phyloP scores from a whole-genome alignment of 92 coral and sea anemone genomes.

The Porites lobata region DNA sequence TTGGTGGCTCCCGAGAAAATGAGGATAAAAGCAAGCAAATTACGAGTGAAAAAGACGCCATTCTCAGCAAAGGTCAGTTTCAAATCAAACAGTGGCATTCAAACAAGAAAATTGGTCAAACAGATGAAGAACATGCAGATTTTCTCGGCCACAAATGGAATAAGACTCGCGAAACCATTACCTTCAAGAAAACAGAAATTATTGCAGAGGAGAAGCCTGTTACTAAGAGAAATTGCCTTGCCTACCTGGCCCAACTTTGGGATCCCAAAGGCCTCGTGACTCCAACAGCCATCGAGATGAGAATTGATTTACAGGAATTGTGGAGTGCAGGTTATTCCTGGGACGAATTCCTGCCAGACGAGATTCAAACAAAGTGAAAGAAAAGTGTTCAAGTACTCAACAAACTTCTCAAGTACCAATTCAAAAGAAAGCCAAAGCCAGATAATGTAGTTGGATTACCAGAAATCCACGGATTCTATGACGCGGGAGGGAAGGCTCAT shows the following conservation, averaged over 20 bases:
- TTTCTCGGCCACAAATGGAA: constrained; percentile 48
- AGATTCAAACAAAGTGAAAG: constrained; percentile 34
- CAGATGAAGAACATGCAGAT: constrained; percentile 23
- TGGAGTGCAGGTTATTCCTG: constrained; percentile 71
- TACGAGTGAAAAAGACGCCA: too few relatives aligned
- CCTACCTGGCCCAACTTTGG: constrained; percentile 63
- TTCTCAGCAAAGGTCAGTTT: constrained; percentile 22
- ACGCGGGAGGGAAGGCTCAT: constrained; percentile 67
- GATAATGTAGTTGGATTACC: constrained; percentile 66
- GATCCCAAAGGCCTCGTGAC: constrained; percentile 35
- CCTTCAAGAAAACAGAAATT: constrained; percentile 37
- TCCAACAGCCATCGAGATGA: constrained; percentile 60
- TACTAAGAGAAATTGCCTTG: constrained; percentile 64
- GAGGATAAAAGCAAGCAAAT: too few relatives aligned
- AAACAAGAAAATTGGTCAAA: constrained; percentile 30
- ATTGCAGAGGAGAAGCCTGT: constrained; percentile 18
- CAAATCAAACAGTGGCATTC: constrained; percentile 45
- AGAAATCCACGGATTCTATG: constrained; percentile 16
- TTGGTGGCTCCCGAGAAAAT: background rate
- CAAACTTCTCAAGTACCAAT: constrained; percentile 32
- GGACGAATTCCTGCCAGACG: constrained; percentile 75
- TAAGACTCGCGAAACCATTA: constrained; percentile 32
- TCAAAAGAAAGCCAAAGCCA: constrained; percentile 73
- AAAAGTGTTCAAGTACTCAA: constrained; percentile 47
- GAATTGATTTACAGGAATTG: constrained; percentile 69